Base-by-base conservation (phyloP, 2,113 vertebrate genomes). In the Paraplagusia blochii region DNA sequence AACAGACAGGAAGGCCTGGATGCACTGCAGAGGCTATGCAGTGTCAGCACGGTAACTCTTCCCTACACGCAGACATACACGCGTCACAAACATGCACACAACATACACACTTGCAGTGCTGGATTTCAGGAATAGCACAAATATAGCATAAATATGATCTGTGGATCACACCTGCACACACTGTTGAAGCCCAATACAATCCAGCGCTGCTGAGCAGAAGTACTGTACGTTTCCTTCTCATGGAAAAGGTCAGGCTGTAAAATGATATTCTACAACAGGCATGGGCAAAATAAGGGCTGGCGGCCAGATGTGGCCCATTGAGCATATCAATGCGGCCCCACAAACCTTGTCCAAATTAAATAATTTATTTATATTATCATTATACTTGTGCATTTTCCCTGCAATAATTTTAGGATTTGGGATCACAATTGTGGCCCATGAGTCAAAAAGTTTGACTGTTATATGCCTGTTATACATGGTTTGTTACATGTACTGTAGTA, bases 11-110 rank as follows among this genome's bases (percentile, higher is more conserved):
- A 90, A 46, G 88, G 87, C 60, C 82, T 74, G 53, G 77, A 79
- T 48, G 66, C 74, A 0, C 87, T 95, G 74, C 91, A 91, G 69
- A 90, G 90, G 72, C 89, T 97, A 80, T 98, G 95, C 80, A 81
- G 83, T 2, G 83, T 94, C 47, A 88, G 85, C 18, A 82, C 81
- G 85, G 94, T 96, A 91, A 63, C 86, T 79, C 64, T 36, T 29
- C 29, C 36, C 43, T 46, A 4, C 17, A 19, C 39, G 18, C 1
- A 29, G 13, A 11, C 44, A 42, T 22, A 10, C 57, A 58, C 6
- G 51, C 48, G 34, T 16, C 14, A 47, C 22, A 36, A 11, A 57
- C 9, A 14, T 14, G 8, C 15, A n/a, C 4, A 29, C n/a, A 47
- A 11, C 14, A 15, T 5, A 13, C 13, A 4, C 45, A 22, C 6